Evolutionary conservation across 2,888 invertebrate species (phyloP).

Genomic region (Drosophila tripunctata): DNA sequence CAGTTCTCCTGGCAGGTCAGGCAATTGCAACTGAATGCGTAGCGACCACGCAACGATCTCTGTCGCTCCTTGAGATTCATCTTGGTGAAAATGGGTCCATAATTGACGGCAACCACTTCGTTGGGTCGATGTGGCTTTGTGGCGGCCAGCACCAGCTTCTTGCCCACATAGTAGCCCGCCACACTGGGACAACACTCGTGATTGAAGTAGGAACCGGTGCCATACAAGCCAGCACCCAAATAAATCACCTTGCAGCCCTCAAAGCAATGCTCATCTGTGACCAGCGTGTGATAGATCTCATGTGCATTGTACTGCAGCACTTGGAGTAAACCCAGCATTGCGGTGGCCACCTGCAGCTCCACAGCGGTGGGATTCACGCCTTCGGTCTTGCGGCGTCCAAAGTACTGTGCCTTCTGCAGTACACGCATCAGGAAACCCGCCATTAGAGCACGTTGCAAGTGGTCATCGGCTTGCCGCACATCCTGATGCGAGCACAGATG

Average conservation of each 20-base stretch:
- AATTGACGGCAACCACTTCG: constrained; percentile 91
- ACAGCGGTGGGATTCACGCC: constrained; percentile 85
- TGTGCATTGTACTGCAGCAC: constrained; percentile 94
- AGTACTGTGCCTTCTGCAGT: constrained; percentile 89
- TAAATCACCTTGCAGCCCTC: constrained; percentile 81
- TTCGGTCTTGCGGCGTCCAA: constrained; percentile 85
- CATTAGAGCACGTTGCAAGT: constrained; percentile 91
- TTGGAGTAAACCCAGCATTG: constrained; percentile 89
- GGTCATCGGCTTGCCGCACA: constrained; percentile 88
- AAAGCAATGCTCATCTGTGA: constrained; percentile 85
- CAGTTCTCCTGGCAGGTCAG: constrained; percentile 90
- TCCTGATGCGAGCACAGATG: constrained; percentile 88
- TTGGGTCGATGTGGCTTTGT: constrained; percentile 88
- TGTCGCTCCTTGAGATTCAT: constrained; percentile 86
- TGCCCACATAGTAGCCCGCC: constrained; percentile 91
- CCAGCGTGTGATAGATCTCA: constrained; percentile 90
- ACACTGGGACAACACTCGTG: constrained; percentile 93
- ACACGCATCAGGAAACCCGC: constrained; percentile 90
- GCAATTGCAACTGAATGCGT: constrained; percentile 92
- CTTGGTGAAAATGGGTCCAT: constrained; percentile 91
- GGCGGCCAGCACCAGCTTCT: constrained; percentile 89
- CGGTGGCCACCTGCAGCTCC: constrained; percentile 87
- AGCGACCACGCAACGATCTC: constrained; percentile 88
- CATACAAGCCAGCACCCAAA: constrained; percentile 89
- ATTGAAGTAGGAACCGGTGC: constrained; percentile 91